phyloP scores from a whole-genome alignment of 2,797 vertebrate genomes.

The Perodicticus potto region DNA sequence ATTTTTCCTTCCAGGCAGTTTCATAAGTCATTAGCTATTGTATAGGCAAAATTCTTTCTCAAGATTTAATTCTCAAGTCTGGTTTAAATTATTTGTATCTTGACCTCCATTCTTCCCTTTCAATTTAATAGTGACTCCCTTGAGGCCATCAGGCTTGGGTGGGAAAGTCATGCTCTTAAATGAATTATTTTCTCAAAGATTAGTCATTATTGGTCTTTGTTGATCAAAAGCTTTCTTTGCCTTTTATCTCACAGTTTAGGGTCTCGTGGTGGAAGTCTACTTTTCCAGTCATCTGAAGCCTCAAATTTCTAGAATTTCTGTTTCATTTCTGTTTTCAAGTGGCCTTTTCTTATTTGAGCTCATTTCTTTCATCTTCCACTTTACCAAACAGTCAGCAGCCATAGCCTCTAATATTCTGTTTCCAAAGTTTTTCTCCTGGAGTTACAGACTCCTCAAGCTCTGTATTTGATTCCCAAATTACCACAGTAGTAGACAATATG shows the following conservation, averaged over 20 bases:
- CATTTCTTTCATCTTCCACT: background rate
- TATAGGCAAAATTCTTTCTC: background rate
- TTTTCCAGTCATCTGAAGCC: background rate
- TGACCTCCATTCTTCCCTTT: background rate
- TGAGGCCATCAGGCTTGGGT: background rate
- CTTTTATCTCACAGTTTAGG: background rate
- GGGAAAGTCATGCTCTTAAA: background rate
- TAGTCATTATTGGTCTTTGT: background rate
- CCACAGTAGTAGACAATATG: background rate
- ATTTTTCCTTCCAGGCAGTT: conserved; percentile 2
- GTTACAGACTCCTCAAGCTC: background rate
- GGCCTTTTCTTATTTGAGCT: background rate
- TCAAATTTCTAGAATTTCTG: background rate
- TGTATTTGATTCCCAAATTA: background rate
- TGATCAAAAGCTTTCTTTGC: background rate
- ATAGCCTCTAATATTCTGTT: background rate
- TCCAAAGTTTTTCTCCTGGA: background rate
- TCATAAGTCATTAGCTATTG: background rate
- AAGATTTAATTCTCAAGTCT: background rate
- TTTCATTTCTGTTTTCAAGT: conserved; percentile 31
- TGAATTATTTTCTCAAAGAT: background rate
- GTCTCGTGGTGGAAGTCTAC: background rate
- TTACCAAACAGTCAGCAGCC: background rate
- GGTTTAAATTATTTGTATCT: conserved; percentile 36
- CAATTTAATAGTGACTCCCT: background rate